Evolutionary conservation across 1,140 invertebrate species (phyloP).

Genomic region (Pachyrhynchus sulphureomaculatus): DNA sequence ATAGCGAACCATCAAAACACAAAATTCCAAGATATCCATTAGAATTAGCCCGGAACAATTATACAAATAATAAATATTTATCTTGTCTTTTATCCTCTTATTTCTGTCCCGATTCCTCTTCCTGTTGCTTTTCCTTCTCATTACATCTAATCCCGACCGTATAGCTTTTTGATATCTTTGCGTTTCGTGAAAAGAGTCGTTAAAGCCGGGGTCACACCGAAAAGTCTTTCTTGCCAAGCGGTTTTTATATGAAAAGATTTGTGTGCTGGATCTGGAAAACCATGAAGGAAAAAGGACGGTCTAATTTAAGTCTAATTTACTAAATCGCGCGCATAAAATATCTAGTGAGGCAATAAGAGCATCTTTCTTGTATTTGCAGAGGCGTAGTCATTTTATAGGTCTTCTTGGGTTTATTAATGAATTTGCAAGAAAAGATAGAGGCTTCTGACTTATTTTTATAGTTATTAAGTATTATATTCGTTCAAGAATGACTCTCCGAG

Average conservation of each 20-base stretch:
- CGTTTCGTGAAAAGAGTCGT: conserved; percentile 17
- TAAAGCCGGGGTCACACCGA: conserved; percentile 11
- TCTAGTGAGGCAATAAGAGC: conserved; percentile 20
- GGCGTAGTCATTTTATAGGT: not conserved
- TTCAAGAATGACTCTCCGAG: too few species aligned
- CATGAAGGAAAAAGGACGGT: conserved; percentile 16
- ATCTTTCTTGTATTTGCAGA: conserved; percentile 14
- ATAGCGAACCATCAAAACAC: too few species aligned
- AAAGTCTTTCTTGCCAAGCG: conserved; percentile 13
- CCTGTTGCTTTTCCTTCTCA: conserved; percentile 30
- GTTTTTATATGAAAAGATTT: conserved; percentile 23
- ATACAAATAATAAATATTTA: conserved; percentile 43
- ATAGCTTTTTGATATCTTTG: conserved; percentile 29
- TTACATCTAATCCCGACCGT: conserved; percentile 27
- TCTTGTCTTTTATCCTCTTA: conserved; percentile 33
- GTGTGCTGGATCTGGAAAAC: conserved; percentile 9
- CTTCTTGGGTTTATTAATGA: too few species aligned
- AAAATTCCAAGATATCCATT: too few species aligned
- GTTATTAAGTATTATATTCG: too few species aligned
- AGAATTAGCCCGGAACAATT: conserved; percentile 23
- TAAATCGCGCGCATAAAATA: conserved; percentile 43
- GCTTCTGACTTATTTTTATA: too few species aligned
- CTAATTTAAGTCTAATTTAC: conserved; percentile 35
- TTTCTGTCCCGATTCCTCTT: conserved; percentile 29
- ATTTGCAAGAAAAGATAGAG: too few species aligned